These are phyloP conservation scores for Parascotia fuliginaria DNA, from an alignment of 2,888 invertebrate species.

Conservation along the genomic window DNA sequence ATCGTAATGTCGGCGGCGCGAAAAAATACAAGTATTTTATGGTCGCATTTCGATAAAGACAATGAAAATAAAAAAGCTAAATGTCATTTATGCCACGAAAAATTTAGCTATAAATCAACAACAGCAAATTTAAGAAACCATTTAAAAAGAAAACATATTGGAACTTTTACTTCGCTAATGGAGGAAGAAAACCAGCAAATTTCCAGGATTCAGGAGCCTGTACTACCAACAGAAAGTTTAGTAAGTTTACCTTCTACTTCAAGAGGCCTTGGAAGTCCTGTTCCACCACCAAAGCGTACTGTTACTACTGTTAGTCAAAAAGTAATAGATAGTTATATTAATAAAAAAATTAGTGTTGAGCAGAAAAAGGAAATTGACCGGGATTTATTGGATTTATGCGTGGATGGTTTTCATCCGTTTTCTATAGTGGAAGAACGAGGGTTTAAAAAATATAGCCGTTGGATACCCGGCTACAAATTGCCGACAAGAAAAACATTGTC, in stretches of 20 bases:
- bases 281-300: neutral
- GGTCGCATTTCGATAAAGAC: slow-evolving; percentile 6
- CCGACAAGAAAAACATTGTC: slow-evolving; percentile 1
- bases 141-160: slow-evolving; percentile 1
- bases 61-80: slow-evolving; percentile 15
- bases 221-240: neutral
- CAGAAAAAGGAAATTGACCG: neutral
- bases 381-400: neutral
- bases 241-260: neutral
- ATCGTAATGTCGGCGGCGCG: neutral
- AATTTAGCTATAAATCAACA: neutral
- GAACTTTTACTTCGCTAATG: neutral
- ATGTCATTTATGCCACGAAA: neutral
- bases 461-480: slow-evolving; percentile 3
- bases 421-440: neutral
- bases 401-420: neutral
- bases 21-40: neutral
- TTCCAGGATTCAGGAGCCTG: neutral
- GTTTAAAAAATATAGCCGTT: slow-evolving; percentile 6
- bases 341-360: neutral
- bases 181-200: neutral
- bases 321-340: neutral
- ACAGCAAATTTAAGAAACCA: slow-evolving; percentile 4
- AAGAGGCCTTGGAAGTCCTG: too few species aligned
- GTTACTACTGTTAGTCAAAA: neutral